Evolutionary conservation across 1,140 invertebrate species (phyloP).

Genomic region (Drosophila elegans): DNA sequence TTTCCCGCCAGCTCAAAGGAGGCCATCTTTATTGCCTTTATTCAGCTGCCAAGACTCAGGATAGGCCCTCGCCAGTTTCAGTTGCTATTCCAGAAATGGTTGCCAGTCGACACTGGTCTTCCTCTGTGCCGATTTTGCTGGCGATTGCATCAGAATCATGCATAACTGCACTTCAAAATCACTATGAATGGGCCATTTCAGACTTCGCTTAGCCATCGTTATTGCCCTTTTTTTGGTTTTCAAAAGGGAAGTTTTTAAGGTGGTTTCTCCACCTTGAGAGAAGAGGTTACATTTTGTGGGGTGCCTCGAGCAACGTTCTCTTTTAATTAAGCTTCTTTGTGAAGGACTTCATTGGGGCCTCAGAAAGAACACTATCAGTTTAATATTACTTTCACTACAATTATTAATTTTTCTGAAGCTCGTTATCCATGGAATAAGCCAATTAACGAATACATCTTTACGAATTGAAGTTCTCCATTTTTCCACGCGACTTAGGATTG

Average conservation of each 20-base stretch:
- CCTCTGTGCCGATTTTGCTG: slow-evolving; percentile 7
- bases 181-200: slow-evolving; percentile 43
- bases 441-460: background rate
- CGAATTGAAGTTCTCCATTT: background rate
- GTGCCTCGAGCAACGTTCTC: background rate
- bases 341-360: background rate
- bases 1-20: slow-evolving; percentile 8
- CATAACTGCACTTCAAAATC: slow-evolving; percentile 63
- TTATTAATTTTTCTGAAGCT: too few relatives aligned
- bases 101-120: background rate
- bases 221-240: slow-evolving; percentile 6
- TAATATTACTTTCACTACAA: too few relatives aligned
- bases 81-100: background rate
- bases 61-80: slow-evolving; percentile 17
- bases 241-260: background rate
- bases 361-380: background rate
- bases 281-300: background rate
- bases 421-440: background rate
- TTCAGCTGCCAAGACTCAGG: slow-evolving; percentile 26
- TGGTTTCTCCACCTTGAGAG: background rate
- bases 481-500: background rate
- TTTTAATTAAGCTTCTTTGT: slow-evolving; percentile 4
- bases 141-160: slow-evolving; percentile 37
- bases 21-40: slow-evolving; percentile 12
- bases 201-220: slow-evolving; percentile 3